A percentile compares a stretch with the other conserved stretches of the same genome.
Evolutionary conservation across 2,113 vertebrate species (phyloP).

Genomic region (Tor tambroides): DNA sequence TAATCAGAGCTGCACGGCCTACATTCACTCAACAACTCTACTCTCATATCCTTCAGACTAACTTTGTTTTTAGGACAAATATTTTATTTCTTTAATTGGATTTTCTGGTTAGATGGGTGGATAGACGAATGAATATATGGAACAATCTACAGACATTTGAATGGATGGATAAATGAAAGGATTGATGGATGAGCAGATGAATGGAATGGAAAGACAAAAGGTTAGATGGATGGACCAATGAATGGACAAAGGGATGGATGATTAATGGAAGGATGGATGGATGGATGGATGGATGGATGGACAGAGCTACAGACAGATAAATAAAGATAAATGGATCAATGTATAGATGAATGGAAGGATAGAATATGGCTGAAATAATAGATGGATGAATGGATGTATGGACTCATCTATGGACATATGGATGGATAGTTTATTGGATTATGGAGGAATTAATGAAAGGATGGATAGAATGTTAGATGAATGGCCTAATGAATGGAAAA

Average conservation of each 20-base stretch:
- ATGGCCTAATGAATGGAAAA: no score
- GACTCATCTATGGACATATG: no score
- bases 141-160: background rate
- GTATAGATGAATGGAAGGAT: background rate
- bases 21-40: conserved; percentile 22
- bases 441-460: no score
- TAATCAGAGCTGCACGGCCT: conserved; percentile 11
- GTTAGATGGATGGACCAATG: background rate
- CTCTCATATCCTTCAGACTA: background rate
- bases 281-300: background rate
- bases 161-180: background rate
- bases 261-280: background rate
- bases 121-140: background rate
- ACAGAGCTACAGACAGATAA: background rate
- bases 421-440: no score
- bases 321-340: background rate
- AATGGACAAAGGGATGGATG: background rate
- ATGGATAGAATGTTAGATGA: no score
- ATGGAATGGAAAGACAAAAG: no score
- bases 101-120: background rate
- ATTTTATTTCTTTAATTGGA: background rate
- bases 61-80: conserved; percentile 34
- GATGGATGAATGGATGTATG: background rate
- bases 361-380: no score
- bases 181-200: background rate